phyloP scores from a whole-genome alignment of 2,888 invertebrate genomes.

The Empis livida region DNA sequence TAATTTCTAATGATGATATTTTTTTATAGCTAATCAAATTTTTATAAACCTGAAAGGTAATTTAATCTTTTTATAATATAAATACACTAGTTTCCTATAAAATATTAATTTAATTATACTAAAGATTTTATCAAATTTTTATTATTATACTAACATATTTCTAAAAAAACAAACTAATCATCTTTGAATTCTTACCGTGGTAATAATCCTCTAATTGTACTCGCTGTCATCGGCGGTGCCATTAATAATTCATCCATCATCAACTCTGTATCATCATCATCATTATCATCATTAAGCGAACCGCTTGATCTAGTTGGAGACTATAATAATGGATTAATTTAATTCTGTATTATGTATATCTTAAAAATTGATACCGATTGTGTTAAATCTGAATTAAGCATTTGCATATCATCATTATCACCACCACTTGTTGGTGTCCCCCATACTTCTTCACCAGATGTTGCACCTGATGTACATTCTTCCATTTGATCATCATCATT shows the following conservation, averaged over 20 bases:
- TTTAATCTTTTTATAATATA: too few relatives aligned
- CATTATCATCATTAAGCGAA: conserved; percentile 55
- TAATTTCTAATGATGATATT: too few relatives aligned
- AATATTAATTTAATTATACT: too few relatives aligned
- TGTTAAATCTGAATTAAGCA: conserved; percentile 53
- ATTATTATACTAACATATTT: too few relatives aligned
- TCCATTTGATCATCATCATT: conserved; percentile 47
- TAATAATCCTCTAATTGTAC: conserved; percentile 53
- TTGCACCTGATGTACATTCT: conserved; percentile 70
- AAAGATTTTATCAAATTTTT: too few relatives aligned
- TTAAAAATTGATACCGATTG: conserved; percentile 39
- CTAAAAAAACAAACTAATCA: too few relatives aligned
- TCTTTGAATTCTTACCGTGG: conserved; percentile 42
- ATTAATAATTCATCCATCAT: conserved; percentile 72
- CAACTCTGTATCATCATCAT: conserved; percentile 63
- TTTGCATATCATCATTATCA: conserved; percentile 59
- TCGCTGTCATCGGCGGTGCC: conserved; percentile 64
- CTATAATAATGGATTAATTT: conserved; percentile 25
- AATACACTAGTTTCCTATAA: too few relatives aligned
- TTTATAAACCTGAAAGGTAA: too few relatives aligned
- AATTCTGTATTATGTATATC: not conserved
- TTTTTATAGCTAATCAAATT: too few relatives aligned
- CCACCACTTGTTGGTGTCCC: conserved; percentile 80
- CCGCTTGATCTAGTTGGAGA: conserved; percentile 50
- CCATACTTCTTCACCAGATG: conserved; percentile 79